phyloP scores from a whole-genome alignment of 2,113 vertebrate species.

The Nibea albiflora region DNA sequence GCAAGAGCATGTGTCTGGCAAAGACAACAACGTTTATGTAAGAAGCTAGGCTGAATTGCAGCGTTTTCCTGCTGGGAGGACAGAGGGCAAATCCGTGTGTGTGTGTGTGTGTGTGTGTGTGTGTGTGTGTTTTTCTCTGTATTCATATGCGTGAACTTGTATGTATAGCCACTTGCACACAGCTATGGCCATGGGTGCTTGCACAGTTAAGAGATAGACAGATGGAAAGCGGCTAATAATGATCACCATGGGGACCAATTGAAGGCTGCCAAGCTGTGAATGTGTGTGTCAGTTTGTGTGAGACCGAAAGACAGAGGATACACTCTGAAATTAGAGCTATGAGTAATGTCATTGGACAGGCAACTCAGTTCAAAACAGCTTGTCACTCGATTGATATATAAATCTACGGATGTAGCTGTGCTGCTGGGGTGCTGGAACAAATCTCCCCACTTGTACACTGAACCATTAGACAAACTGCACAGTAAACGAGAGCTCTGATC shows the following conservation, averaged over 20 bases:
- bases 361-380: conserved; percentile 51
- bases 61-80: conserved; percentile 8
- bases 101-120: background rate
- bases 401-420: conserved; percentile 33
- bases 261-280: conserved; percentile 48
- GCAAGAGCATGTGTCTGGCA: conserved; percentile 15
- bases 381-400: conserved; percentile 46
- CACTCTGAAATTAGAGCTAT: conserved; percentile 54
- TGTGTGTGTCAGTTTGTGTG: conserved; percentile 33
- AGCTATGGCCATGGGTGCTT: conserved; percentile 2
- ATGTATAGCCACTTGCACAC: background rate
- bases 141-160: background rate
- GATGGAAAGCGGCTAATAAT: conserved; percentile 68
- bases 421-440: conserved; percentile 39
- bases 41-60: conserved; percentile 5
- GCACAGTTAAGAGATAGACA: conserved; percentile 42
- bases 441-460: conserved; percentile 23
- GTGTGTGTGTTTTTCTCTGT: conserved; percentile 26
- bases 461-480: conserved; percentile 48
- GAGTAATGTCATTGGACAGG: conserved; percentile 52
- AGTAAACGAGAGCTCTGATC: conserved; percentile 48
- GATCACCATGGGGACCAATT: conserved; percentile 65
- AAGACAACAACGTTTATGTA: conserved; percentile 28
- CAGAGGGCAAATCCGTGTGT: conserved; percentile 4
- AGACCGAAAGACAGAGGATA: conserved; percentile 38